Percentiles rank a stretch among this genome's conserved stretches.
Evolutionary conservation across 2,113 vertebrate genomes (phyloP).

Genomic region (Zapus hudsonius): DNA sequence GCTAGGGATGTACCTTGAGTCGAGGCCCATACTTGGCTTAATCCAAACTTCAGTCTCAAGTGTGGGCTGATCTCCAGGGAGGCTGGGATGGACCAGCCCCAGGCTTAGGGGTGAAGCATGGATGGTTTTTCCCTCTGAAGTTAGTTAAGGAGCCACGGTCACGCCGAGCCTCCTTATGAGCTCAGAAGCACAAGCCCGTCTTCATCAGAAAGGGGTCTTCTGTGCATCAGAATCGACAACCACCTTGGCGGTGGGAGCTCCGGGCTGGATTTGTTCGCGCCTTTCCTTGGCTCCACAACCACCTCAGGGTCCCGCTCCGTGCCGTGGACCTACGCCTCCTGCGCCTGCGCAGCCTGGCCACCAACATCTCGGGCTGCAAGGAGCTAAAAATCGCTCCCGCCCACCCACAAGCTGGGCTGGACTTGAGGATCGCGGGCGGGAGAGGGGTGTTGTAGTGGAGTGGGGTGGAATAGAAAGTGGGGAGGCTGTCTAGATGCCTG

Average conservation of each 20-base stretch:
- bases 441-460: constrained; percentile 38
- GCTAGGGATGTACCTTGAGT: not conserved
- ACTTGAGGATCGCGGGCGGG: constrained; percentile 55
- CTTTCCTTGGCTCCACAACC: not conserved
- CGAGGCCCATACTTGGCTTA: not conserved
- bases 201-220: not conserved
- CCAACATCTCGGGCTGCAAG: constrained; percentile 62
- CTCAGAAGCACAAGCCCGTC: not conserved
- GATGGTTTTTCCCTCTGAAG: not conserved
- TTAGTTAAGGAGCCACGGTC: not conserved
- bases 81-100: not conserved
- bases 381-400: constrained; percentile 81
- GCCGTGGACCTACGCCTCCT: constrained; percentile 55
- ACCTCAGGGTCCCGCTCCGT: constrained; percentile 65
- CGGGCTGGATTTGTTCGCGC: not conserved
- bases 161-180: not conserved
- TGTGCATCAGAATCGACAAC: not conserved
- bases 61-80: not conserved
- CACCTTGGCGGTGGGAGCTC: not conserved
- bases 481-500: constrained; percentile 55
- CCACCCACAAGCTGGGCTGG: constrained; percentile 81
- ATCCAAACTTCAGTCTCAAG: not conserved
- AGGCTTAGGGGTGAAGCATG: not conserved
- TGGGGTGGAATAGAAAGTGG: constrained; percentile 22
- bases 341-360: constrained; percentile 71